Conservation (phyloP, 2,888 invertebrate species). For the Drosophila melanosoma region DNA sequence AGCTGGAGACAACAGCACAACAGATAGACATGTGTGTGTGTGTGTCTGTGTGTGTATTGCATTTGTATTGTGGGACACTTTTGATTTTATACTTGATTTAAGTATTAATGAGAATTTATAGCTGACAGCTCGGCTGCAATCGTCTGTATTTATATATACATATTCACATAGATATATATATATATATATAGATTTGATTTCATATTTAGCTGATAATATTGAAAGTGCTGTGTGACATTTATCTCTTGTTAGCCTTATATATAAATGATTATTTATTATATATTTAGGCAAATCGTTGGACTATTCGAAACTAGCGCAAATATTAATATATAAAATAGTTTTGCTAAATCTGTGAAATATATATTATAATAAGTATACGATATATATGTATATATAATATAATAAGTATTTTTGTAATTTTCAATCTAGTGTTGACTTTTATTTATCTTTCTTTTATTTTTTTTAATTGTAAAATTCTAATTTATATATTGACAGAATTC, state of each 20-base stretch:
- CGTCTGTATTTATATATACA: not conserved
- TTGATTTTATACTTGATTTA: slow-evolving; percentile 80
- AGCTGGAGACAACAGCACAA: slow-evolving; percentile 65
- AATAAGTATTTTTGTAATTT: not conserved
- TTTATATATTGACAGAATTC: not conserved
- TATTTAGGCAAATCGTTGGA: not conserved
- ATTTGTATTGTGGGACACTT: slow-evolving; percentile 68
- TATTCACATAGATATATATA: too few relatives aligned
- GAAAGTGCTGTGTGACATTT: not conserved
- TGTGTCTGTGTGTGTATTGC: slow-evolving; percentile 39
- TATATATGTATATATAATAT: too few relatives aligned
- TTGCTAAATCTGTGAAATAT: too few relatives aligned
- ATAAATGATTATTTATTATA: not conserved
- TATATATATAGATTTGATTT: too few relatives aligned
- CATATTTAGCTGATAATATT: not conserved
- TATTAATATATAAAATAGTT: not conserved
- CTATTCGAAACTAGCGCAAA: not conserved
- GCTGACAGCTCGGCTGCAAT: slow-evolving; percentile 37
- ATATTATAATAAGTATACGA: too few relatives aligned
- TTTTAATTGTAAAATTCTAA: not conserved
- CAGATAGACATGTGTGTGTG: slow-evolving; percentile 21
- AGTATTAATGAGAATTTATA: slow-evolving; percentile 74
- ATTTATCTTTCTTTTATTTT: not conserved
- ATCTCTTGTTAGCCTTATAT: not conserved
- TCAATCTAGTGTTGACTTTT: not conserved